Conservation (phyloP, 2,113 vertebrate species). For the Malurus melanocephalus region DNA sequence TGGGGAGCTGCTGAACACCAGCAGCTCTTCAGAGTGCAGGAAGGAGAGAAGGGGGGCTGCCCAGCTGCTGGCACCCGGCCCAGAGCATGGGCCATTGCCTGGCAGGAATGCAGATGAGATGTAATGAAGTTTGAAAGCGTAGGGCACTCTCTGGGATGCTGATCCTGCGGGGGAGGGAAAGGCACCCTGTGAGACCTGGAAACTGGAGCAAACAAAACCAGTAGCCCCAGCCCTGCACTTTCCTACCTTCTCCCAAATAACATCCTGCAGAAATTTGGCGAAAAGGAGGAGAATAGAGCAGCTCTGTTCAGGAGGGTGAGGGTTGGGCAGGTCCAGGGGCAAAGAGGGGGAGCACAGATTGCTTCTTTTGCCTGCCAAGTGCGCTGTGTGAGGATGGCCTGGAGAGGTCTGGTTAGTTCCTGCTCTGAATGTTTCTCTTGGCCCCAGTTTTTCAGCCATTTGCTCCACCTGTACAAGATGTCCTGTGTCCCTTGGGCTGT, state of each 20-base stretch:
- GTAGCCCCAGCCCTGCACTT: background rate
- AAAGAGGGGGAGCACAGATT: background rate
- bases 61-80: background rate
- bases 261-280: background rate
- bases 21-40: background rate
- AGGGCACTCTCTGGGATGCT: background rate
- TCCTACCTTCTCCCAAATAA: background rate
- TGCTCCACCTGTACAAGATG: background rate
- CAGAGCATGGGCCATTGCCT: background rate
- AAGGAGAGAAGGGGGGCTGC: background rate
- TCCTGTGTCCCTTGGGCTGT: background rate
- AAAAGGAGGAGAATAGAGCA: background rate
- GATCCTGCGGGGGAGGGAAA: background rate
- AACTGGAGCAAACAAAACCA: background rate
- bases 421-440: background rate
- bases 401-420: background rate
- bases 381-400: background rate
- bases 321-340: background rate
- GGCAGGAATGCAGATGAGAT: constrained; percentile 39
- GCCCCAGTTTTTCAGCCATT: background rate
- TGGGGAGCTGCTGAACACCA: background rate
- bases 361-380: background rate
- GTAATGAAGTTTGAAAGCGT: constrained; percentile 14
- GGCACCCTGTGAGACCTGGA: background rate
- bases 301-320: background rate